phyloP scores from a whole-genome alignment of 92 coral and sea anemone species.

The Heliopora coerulea region DNA sequence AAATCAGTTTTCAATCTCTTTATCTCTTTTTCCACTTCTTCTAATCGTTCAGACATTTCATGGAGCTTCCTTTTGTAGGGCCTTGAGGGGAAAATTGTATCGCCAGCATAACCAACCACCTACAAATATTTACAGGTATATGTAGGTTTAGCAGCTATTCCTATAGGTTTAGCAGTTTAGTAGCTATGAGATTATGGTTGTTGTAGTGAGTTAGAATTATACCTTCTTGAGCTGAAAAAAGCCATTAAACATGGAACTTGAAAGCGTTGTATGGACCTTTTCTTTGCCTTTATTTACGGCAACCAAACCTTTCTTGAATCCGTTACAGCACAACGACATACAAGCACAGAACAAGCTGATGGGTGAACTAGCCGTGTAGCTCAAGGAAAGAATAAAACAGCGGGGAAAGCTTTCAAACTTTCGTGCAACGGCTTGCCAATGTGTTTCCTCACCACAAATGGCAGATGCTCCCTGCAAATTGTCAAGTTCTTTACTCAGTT shows the following conservation, averaged over 20 bases:
- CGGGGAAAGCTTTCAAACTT: constrained; percentile 15
- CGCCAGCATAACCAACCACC: constrained; percentile 40
- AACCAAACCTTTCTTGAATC: background rate
- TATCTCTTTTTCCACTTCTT: constrained; percentile 73
- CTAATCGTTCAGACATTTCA: constrained; percentile 64
- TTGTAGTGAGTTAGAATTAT: background rate
- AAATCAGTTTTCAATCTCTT: constrained; percentile 57
- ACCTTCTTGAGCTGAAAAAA: constrained; percentile 29
- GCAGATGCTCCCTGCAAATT: background rate
- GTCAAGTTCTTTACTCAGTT: background rate
- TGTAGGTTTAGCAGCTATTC: no score
- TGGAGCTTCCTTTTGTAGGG: constrained; percentile 63
- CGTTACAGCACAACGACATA: constrained; percentile 24
- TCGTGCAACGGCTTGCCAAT: background rate
- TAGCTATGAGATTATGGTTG: background rate
- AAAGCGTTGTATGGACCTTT: constrained; percentile 18
- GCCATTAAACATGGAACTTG: constrained; percentile 23
- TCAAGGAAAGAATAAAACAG: constrained; percentile 5
- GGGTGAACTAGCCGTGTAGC: constrained; percentile 12
- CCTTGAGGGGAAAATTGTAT: constrained; percentile 49
- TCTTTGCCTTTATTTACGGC: constrained; percentile 22
- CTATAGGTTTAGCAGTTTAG: no score
- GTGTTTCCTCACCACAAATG: background rate
- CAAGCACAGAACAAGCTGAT: constrained; percentile 17
- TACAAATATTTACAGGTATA: background rate